Base-by-base conservation (phyloP, 2,113 vertebrate genomes). In the Leptocoma aspasia region DNA sequence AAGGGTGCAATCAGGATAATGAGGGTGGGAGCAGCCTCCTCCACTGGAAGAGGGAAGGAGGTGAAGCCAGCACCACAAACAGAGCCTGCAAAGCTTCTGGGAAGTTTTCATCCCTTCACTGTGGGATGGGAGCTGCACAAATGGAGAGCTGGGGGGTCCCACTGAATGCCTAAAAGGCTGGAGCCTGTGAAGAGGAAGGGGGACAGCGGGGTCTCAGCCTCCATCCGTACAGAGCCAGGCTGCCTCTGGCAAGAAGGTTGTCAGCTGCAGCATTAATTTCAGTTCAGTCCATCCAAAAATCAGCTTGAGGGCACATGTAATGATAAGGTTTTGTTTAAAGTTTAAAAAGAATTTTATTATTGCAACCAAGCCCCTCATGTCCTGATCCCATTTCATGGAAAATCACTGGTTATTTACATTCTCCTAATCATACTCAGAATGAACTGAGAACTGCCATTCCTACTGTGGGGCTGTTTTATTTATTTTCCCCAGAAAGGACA, bases 121-220 rank as follows among this genome's bases (percentile, higher is more conserved):
- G 0, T 1, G 2, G 35, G 22, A 61, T 30, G 16, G 31, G 20
- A 7, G 35, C 37, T 82, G 70, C 57, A 71, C 24, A 33, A 42
- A 23, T 3, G 30, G 24, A 47, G 65, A 73, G 47, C 53, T 50
- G 23, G 30, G 28, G 59, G 17, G 27, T 27, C 60, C 49, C 10
- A 17, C 44, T 69, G 57, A 56, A 52, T 7, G 37, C 54, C 37
- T 27, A 17, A 15, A 7, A 60, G 75, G 20, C 18, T 50, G 82
- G n/a, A 93, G 31, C 6, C 50, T 39, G 33, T 17, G 60, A 68
- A 11, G 24, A 35, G 47, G 60, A 61, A 77, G 64, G 1, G 24
- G 9, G 4, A 16, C 1, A 6, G 7, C 1, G 2, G 3, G 2
- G 2, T 15, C 2, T 0, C 79, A 42, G 50, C 24, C 39, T 73